Conservation (phyloP, 2,888 invertebrate species). For the Hermaeophaga mercurialis region DNA sequence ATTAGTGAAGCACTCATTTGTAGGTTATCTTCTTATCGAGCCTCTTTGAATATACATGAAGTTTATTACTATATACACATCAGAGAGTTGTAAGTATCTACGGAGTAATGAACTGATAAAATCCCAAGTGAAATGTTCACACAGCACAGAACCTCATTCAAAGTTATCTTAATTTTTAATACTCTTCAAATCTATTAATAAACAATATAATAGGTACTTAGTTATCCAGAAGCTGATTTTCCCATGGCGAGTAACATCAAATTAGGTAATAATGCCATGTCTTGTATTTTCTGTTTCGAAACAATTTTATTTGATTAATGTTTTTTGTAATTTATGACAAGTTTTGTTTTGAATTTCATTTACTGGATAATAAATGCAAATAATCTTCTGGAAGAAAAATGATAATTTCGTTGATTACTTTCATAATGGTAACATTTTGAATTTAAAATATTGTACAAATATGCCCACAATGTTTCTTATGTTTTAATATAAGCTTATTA, state of each 20-base stretch:
- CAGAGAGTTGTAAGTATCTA: neutral
- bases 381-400: no score
- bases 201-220: neutral
- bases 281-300: no score
- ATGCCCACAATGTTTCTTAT: no score
- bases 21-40: neutral
- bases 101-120: neutral
- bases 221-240: neutral
- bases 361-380: no score
- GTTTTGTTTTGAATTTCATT: no score
- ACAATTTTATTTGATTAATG: no score
- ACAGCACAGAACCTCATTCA: neutral
- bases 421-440: no score
- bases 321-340: no score
- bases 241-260: neutral
- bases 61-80: neutral
- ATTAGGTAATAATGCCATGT: neutral
- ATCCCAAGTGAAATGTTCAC: neutral
- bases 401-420: no score
- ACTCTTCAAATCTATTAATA: neutral
- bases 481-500: no score
- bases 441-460: no score
- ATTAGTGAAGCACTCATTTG: neutral
- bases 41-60: slow-evolving; percentile 1
- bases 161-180: neutral